Conservation (phyloP, 2,797 vertebrate species). For the Hemibagrus guttatus region DNA sequence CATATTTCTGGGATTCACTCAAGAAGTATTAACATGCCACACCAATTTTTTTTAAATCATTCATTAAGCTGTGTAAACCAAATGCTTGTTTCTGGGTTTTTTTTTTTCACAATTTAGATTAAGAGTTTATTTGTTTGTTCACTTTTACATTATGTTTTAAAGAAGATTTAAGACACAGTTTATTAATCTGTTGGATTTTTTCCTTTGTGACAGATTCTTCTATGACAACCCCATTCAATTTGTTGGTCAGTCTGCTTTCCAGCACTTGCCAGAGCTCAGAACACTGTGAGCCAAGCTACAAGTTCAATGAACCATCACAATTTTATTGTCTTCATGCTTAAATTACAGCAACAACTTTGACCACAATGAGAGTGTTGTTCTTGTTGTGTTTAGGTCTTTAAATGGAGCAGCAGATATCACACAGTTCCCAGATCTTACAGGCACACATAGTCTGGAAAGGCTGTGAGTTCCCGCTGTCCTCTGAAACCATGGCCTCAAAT, state of each 20-base stretch:
- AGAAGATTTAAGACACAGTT: neutral
- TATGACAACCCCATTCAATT: constrained; percentile 93
- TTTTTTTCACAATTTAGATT: neutral
- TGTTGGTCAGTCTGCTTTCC: constrained; percentile 90
- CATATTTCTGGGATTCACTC: neutral
- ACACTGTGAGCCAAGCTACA: constrained; percentile 80
- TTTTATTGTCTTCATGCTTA: constrained; percentile 4
- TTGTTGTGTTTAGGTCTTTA: constrained; percentile 79
- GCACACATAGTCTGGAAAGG: constrained; percentile 87
- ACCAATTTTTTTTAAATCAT: neutral
- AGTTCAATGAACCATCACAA: constrained; percentile 13
- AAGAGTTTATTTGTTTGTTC: neutral
- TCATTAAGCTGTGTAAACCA: neutral
- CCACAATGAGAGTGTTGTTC: neutral
- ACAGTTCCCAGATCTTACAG: constrained; percentile 89
- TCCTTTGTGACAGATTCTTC: constrained; percentile 79
- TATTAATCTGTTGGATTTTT: neutral
- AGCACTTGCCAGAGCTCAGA: constrained; percentile 87
- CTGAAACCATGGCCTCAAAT: constrained; percentile 31
- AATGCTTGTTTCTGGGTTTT: neutral
- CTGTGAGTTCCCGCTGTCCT: constrained; percentile 77
- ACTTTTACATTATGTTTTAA: neutral
- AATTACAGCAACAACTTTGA: neutral
- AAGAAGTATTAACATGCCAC: neutral
- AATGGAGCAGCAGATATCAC: constrained; percentile 90